Percentiles rank a stretch among this genome's conserved stretches.
phyloP scores from a whole-genome alignment of 2,113 vertebrate species.

The Tachuris rubrigastra region DNA sequence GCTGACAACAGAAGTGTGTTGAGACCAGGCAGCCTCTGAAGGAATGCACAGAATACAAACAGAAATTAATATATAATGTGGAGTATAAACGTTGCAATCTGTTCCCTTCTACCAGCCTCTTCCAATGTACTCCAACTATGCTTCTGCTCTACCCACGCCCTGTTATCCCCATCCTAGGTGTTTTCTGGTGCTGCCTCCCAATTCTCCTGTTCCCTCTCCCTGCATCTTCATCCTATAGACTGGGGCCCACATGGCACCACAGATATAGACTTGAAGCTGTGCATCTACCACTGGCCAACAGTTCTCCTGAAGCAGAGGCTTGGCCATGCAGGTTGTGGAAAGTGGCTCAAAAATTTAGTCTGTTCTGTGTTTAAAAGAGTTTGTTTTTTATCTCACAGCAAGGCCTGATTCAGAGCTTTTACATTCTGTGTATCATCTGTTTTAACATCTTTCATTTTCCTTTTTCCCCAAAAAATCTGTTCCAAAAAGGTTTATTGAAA shows the following conservation, averaged over 20 bases:
- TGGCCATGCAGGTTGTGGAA: rapidly evolving
- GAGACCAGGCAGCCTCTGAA: neutral
- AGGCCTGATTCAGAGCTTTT: neutral
- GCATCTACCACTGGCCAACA: rapidly evolving
- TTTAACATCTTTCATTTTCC: neutral
- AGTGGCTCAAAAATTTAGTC: neutral
- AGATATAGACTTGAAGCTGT: neutral
- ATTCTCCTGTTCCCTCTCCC: neutral
- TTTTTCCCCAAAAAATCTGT: neutral
- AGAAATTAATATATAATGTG: neutral
- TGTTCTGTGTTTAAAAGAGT: neutral
- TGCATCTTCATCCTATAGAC: neutral
- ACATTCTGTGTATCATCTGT: rapidly evolving
- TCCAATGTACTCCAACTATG: neutral
- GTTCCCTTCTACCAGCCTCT: neutral
- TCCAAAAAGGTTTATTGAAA: neutral
- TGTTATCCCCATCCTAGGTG: neutral
- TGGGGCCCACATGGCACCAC: neutral
- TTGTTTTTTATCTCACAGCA: neutral
- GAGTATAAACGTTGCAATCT: neutral
- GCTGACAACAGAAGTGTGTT: neutral
- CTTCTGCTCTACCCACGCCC: neutral
- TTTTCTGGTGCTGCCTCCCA: neutral
- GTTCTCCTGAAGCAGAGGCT: neutral
- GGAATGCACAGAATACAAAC: neutral